phyloP scores from a whole-genome alignment of 53 echinoderm and acorn worm species.

The Hippasteria phrygiana region DNA sequence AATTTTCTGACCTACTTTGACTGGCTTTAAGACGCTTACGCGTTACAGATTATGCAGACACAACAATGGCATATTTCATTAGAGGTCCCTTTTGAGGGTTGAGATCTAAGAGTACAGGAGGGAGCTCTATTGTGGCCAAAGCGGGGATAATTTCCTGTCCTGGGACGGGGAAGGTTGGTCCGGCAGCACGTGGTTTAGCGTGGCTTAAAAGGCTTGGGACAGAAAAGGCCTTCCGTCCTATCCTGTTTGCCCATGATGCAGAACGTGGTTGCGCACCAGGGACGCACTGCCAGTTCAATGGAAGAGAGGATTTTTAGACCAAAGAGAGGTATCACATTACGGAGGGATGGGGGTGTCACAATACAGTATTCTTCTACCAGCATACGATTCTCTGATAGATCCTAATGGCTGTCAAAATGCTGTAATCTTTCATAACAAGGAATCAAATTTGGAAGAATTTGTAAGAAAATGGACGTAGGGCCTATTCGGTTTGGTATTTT shows the following conservation, averaged over 20 bases:
- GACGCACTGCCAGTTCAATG: background rate
- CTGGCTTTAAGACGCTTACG: conserved; percentile 24
- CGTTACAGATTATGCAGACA: background rate
- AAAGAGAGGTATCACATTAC: background rate
- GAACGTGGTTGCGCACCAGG: background rate
- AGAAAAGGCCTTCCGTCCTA: conserved; percentile 15
- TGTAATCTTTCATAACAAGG: too few species aligned
- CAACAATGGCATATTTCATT: conserved; percentile 25
- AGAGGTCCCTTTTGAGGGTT: background rate
- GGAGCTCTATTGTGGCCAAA: too few species aligned
- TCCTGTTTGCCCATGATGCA: too few species aligned
- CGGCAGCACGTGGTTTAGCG: background rate
- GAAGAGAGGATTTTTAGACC: background rate
- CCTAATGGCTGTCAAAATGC: too few species aligned
- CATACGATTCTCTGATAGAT: too few species aligned
- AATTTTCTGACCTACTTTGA: too few species aligned
- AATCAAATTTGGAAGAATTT: too few species aligned
- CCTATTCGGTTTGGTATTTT: too few species aligned
- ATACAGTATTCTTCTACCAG: too few species aligned
- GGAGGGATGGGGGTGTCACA: background rate
- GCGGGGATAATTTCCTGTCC: background rate
- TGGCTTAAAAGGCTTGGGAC: background rate
- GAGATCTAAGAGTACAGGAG: background rate
- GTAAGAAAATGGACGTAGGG: too few species aligned
- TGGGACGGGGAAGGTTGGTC: background rate